phyloP scores from a whole-genome alignment of 2,113 vertebrate genomes.

The Xyrauchen texanus region DNA sequence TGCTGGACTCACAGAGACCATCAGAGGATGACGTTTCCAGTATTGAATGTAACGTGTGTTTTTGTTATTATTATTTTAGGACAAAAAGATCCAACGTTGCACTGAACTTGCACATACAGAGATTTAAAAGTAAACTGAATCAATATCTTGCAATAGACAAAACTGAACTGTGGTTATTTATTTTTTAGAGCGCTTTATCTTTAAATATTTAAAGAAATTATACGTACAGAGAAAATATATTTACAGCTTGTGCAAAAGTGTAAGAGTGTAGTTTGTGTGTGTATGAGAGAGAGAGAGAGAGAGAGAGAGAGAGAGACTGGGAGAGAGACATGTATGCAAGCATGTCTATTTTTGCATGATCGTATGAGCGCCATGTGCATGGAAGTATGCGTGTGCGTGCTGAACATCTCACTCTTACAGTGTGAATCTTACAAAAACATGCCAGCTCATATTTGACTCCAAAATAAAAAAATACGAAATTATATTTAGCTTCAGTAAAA shows the following conservation, averaged over 20 bases:
- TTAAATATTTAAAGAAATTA: slow-evolving; percentile 64
- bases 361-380: no score
- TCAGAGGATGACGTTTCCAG: slow-evolving; percentile 58
- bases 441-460: neutral
- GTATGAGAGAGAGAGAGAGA: neutral
- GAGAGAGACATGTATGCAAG: neutral
- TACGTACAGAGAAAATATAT: slow-evolving; percentile 61
- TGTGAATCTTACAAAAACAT: neutral
- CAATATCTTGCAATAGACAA: slow-evolving; percentile 58
- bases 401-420: neutral
- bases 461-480: no score
- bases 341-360: neutral
- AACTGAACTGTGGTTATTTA: slow-evolving; percentile 71
- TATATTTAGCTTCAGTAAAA: no score
- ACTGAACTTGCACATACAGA: slow-evolving; percentile 74
- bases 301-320: neutral
- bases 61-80: slow-evolving; percentile 52
- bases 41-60: slow-evolving; percentile 67
- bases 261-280: slow-evolving; percentile 15
- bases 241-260: slow-evolving; percentile 56
- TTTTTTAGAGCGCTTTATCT: slow-evolving; percentile 65
- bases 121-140: slow-evolving; percentile 47
- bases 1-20: slow-evolving; percentile 55
- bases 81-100: slow-evolving; percentile 63
- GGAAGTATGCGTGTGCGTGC: neutral